Conservation (phyloP, 2,797 vertebrate species). For the Pteropus rufus region DNA sequence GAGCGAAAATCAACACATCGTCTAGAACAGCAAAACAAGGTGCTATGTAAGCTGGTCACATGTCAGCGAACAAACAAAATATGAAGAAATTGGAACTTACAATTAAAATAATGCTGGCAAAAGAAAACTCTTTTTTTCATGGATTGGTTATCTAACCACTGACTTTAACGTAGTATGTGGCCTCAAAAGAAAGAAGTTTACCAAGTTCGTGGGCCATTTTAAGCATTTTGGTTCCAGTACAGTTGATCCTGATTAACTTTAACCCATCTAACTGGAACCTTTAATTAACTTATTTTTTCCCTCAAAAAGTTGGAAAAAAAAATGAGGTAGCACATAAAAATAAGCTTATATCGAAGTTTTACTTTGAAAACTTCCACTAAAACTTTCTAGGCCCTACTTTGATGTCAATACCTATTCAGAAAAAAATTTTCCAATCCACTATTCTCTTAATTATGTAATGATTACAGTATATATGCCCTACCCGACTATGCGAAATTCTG, state of each 20-base stretch:
- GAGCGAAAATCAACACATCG: background rate
- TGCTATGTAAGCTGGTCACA: background rate
- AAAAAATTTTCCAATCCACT: background rate
- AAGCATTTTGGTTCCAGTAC: constrained; percentile 5
- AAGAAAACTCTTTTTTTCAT: constrained; percentile 12
- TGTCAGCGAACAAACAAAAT: background rate
- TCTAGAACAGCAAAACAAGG: background rate
- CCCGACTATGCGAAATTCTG: background rate
- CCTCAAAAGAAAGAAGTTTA: constrained; percentile 9
- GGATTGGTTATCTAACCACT: constrained; percentile 34
- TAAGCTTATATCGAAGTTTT: background rate
- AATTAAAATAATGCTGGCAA: constrained; percentile 15
- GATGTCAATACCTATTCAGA: background rate
- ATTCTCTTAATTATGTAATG: background rate
- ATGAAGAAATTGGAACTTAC: constrained; percentile 4
- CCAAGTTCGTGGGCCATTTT: background rate
- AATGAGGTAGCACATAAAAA: background rate
- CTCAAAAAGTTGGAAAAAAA: background rate
- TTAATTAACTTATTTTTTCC: background rate
- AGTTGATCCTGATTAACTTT: background rate
- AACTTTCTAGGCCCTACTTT: background rate
- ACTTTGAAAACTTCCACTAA: background rate
- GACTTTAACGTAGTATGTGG: background rate
- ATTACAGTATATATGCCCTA: background rate
- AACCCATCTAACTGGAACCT: constrained; percentile 2